Percentiles rank a stretch among this genome's conserved stretches.
Evolutionary conservation across 1,140 invertebrate species (phyloP).

Genomic region (Himalopsyche phryganea): DNA sequence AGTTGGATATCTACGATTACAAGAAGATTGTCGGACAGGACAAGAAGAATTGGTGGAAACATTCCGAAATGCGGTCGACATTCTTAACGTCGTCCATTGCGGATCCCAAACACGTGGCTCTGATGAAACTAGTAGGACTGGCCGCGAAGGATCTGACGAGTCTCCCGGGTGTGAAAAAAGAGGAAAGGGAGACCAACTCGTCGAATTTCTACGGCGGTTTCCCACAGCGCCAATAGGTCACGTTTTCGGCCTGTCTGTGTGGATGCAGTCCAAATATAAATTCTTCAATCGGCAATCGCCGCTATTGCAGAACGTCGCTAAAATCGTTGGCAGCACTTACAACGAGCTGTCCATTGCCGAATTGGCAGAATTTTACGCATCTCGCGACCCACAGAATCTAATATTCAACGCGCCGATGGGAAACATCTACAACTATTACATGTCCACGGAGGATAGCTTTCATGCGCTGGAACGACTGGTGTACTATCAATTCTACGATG

Average conservation of each 20-base stretch:
- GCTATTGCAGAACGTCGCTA: neutral
- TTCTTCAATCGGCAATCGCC: neutral
- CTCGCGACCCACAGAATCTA: neutral
- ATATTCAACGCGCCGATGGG: neutral
- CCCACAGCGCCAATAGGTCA: neutral
- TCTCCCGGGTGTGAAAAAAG: neutral
- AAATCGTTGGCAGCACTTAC: neutral
- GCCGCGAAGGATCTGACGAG: neutral
- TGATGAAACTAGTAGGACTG: too few species aligned
- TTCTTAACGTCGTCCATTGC: constrained; percentile 12
- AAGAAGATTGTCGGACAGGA: constrained; percentile 14
- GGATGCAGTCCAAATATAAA: neutral
- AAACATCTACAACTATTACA: neutral
- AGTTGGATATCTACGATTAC: constrained; percentile 23
- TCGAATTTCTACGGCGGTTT: neutral
- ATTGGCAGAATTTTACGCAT: neutral
- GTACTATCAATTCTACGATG: neutral
- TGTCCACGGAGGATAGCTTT: neutral
- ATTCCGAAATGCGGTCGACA: constrained; percentile 14
- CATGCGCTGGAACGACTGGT: neutral
- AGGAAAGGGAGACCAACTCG: constrained; percentile 7
- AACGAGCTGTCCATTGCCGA: neutral
- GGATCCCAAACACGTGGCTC: too few species aligned
- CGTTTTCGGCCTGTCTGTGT: neutral
- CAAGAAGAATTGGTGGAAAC: constrained; percentile 22